These are phyloP conservation scores for Adelognathus sp. DNA, from an alignment of 2,888 invertebrate species.

Conservation along the genomic window DNA sequence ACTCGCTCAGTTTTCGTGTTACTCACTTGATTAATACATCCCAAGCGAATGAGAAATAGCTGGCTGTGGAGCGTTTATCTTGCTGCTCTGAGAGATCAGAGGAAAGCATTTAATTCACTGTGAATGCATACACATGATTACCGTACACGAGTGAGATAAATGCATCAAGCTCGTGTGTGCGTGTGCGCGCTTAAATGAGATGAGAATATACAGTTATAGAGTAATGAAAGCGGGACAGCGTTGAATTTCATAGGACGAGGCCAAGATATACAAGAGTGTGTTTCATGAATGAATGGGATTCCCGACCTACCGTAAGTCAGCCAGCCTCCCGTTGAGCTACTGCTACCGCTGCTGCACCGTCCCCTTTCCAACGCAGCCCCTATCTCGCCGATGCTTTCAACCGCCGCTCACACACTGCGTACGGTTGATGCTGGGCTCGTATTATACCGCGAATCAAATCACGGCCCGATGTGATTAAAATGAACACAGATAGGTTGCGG, in stretches of 20 bases:
- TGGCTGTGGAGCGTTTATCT: not conserved
- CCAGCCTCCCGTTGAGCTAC: slow-evolving; percentile 40
- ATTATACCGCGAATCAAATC: slow-evolving; percentile 14
- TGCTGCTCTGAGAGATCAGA: not conserved
- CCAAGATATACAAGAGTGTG: slow-evolving; percentile 29
- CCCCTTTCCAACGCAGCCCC: slow-evolving; percentile 15
- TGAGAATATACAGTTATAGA: not conserved
- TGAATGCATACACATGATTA: slow-evolving; percentile 2
- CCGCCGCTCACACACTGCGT: not conserved
- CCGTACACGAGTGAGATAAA: not conserved
- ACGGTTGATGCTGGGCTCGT: not conserved
- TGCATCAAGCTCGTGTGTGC: not conserved
- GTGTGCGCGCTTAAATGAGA: not conserved
- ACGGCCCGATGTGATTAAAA: slow-evolving; percentile 13
- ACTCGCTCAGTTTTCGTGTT: not conserved
- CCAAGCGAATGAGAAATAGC: not conserved
- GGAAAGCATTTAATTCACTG: not conserved
- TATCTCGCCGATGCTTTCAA: not conserved
- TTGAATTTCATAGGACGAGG: slow-evolving; percentile 31
- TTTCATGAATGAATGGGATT: slow-evolving; percentile 48
- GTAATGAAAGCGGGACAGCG: not conserved
- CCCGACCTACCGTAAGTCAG: slow-evolving; percentile 60
- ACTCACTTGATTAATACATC: not conserved
- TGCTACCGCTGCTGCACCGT: slow-evolving; percentile 36
- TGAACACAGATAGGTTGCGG: too few species aligned